phyloP scores from a whole-genome alignment of 2,888 invertebrate species.

The Cheilosia pagana region DNA sequence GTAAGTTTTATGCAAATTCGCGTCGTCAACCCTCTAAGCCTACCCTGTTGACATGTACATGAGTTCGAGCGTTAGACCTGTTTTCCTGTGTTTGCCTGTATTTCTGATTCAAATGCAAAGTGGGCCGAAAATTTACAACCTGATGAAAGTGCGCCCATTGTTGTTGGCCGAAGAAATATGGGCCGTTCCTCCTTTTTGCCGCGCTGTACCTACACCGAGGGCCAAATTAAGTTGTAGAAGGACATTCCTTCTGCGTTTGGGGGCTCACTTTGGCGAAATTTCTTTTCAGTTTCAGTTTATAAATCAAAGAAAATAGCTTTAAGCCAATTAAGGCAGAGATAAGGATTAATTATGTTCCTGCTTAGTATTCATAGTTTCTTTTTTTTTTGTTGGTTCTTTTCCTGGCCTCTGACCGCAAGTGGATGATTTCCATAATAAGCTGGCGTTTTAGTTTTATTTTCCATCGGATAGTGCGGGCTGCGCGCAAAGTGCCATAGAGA shows the following conservation, averaged over 20 bases:
- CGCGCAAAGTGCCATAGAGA: constrained; percentile 59
- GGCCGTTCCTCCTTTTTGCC: constrained; percentile 7
- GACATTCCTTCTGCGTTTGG: constrained; percentile 24
- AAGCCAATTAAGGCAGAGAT: constrained; percentile 78
- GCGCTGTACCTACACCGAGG: background rate
- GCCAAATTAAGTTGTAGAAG: constrained; percentile 72
- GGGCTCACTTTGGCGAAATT: constrained; percentile 59
- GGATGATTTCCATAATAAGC: constrained; percentile 64
- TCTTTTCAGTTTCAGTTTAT: constrained; percentile 75
- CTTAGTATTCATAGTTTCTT: constrained; percentile 74
- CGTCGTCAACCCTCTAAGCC: background rate
- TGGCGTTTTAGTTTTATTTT: constrained; percentile 39
- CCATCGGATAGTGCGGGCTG: background rate
- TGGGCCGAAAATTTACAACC: constrained; percentile 67
- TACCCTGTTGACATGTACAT: constrained; percentile 59
- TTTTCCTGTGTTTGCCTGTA: constrained; percentile 68
- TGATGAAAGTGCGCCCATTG: constrained; percentile 75
- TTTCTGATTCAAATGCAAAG: constrained; percentile 52
- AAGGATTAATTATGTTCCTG: constrained; percentile 78
- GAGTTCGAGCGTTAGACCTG: constrained; percentile 15
- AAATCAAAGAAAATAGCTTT: constrained; percentile 76
- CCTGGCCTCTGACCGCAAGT: constrained; percentile 27
- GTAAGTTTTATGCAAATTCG: constrained; percentile 69
- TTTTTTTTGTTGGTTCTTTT: background rate
- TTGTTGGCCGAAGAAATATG: constrained; percentile 48